phyloP scores from a whole-genome alignment of 1,140 invertebrate genomes.

The Drosophila burlai region DNA sequence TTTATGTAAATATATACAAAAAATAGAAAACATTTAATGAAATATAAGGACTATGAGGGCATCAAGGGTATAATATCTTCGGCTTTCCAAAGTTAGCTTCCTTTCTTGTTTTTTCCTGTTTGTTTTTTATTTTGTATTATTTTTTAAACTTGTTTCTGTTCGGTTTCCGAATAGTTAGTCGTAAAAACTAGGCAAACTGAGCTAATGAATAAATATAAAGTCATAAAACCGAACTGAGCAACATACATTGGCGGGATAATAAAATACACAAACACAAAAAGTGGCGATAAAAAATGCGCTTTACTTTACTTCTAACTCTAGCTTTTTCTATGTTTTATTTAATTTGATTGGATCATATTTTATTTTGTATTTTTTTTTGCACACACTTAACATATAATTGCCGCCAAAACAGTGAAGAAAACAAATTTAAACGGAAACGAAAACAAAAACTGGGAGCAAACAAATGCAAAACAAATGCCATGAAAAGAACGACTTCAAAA shows the following conservation, averaged over 20 bases:
- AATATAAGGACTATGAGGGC: too few species aligned
- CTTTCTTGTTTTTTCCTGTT: background rate
- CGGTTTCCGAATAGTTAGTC: constrained; percentile 56
- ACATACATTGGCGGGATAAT: constrained; percentile 35
- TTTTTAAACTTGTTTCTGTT: constrained; percentile 13
- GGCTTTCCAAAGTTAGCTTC: background rate
- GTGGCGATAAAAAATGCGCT: constrained; percentile 39
- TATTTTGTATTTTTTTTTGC: constrained; percentile 8
- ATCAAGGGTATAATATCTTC: background rate
- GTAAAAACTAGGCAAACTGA: constrained; percentile 56
- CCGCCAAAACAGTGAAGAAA: constrained; percentile 25
- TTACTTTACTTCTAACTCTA: constrained; percentile 4
- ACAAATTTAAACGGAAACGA: constrained; percentile 7
- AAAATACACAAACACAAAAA: constrained; percentile 26
- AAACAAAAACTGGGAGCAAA: constrained; percentile 7
- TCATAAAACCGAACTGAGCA: constrained; percentile 58
- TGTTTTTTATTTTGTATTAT: background rate
- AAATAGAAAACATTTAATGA: too few species aligned
- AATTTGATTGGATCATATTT: background rate
- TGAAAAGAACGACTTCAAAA: background rate
- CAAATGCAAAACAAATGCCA: constrained; percentile 16
- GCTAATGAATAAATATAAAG: constrained; percentile 81
- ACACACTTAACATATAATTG: constrained; percentile 16
- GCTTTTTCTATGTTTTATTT: background rate
- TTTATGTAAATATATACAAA: too few species aligned